Evolutionary conservation across 2,113 vertebrate species (phyloP), one percentile per base, ranked within the genome.

Genomic region (Macquaria ambigua): DNA sequence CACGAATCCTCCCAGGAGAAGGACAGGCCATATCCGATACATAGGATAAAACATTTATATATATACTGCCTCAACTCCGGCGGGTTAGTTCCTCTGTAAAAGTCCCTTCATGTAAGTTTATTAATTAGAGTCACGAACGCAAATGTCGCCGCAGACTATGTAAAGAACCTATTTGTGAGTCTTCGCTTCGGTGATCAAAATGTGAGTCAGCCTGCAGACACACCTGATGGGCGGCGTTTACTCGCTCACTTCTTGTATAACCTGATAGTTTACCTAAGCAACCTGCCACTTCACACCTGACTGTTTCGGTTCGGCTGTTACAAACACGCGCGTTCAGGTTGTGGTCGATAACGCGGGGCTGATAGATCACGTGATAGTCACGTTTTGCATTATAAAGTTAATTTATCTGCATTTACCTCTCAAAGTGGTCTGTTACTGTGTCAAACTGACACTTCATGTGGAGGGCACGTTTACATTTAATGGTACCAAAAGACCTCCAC

Each of bases 1-100:
- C 48, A 81, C 25, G 41, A 94, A 52, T 39, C 82, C 93, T 85
- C 91, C 93, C 59, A 95, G 70, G 25, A 93, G 72, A 82, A 95
- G 71, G 61, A 92, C 73, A 64, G 59, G 53, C 94, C 93, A 95
- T 82, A 87, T 84, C 70, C 83, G 87, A 92, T 16, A 77, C 93
- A 93, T 92, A 3, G 21, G 80, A 64, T 15, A 2, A 62, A 52
- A 84, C 87, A 89, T 88, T 61, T 18, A 77, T 4, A 34, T 34
- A 34, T 34, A 34, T 34, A 9, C 55, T 21, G 16, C 34, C 72
- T 79, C 52, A 1, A 4, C 28, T 77, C 78, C 39, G 37, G 25
- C 34, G 6, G 52, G 6, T 87, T 18, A 41, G 2, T 8, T 78
- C 16, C 56, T 61, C n/a, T 46, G 50, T 25, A 15, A 82, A 66